These are phyloP conservation scores for Pseudocheirus occidentalis DNA, from an alignment of 2,797 vertebrate species.

Conservation along the genomic window DNA sequence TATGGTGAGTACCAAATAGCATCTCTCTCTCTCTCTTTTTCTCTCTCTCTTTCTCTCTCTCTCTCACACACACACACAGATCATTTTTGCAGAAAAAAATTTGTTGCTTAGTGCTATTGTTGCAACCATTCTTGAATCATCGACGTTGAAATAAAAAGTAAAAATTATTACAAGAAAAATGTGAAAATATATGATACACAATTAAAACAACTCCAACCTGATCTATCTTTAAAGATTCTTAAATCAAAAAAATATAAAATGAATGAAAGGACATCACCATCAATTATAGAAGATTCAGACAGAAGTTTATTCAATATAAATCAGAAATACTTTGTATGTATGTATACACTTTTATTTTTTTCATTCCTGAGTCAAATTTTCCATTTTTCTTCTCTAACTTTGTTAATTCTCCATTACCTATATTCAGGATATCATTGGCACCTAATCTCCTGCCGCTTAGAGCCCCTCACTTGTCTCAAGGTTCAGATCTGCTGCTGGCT, in stretches of 20 bases:
- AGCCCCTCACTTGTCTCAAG: not conserved
- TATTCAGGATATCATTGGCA: not conserved
- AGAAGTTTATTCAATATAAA: not conserved
- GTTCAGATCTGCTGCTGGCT: not conserved
- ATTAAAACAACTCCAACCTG: not conserved
- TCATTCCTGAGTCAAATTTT: not conserved
- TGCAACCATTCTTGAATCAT: not conserved
- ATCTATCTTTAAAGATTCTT: not conserved
- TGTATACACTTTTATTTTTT: not conserved
- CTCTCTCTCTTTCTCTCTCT: no score
- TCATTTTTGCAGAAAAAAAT: not conserved
- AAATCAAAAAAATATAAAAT: not conserved
- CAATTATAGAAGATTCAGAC: not conserved
- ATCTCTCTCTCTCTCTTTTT: no score
- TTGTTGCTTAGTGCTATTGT: not conserved
- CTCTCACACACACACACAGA: not conserved
- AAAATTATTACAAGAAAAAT: not conserved
- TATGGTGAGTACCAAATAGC: not conserved
- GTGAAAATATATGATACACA: not conserved
- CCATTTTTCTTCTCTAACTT: not conserved
- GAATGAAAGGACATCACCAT: not conserved
- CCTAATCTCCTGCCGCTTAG: not conserved
- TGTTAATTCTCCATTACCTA: not conserved
- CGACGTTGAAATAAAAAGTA: not conserved
- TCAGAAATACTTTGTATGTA: not conserved